phyloP scores from a whole-genome alignment of 2,113 vertebrate genomes.

The Hymenochirus boettgeri region DNA sequence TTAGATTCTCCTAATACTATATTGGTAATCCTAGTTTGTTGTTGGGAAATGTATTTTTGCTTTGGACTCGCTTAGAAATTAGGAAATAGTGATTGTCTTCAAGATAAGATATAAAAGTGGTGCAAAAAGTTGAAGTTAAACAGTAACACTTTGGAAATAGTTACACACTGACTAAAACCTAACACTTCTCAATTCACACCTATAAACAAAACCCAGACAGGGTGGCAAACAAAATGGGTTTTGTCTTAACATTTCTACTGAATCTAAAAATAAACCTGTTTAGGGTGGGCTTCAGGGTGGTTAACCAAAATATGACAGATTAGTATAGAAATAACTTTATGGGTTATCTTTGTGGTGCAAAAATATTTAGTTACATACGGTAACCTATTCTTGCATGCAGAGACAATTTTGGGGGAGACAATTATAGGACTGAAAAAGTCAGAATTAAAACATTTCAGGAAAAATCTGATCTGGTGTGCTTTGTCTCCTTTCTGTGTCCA shows the following conservation, averaged over 20 bases:
- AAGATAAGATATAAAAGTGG: not conserved
- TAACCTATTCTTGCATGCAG: too few species aligned
- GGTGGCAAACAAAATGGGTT: not conserved
- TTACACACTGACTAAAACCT: not conserved
- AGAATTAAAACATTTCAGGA: too few species aligned
- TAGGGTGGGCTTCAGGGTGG: constrained; percentile 25
- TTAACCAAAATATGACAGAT: constrained; percentile 6
- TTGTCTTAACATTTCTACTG: not conserved
- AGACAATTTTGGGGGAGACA: too few species aligned
- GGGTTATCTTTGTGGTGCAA: not conserved
- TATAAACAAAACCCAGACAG: not conserved
- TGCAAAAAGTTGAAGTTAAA: not conserved
- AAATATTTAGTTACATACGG: constrained; percentile 18
- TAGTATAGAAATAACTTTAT: not conserved
- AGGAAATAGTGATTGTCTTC: not conserved
- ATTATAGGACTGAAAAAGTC: too few species aligned
- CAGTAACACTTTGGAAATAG: not conserved
- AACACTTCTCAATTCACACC: constrained; percentile 7
- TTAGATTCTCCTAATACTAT: not conserved
- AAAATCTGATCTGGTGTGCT: too few species aligned
- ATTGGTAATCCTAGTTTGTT: not conserved
- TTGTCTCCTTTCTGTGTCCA: too few species aligned
- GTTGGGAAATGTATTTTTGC: not conserved
- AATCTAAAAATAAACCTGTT: not conserved
- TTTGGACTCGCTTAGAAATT: not conserved